phyloP scores from a whole-genome alignment of 2,113 vertebrate genomes.

The Psilopogon haemacephalus region DNA sequence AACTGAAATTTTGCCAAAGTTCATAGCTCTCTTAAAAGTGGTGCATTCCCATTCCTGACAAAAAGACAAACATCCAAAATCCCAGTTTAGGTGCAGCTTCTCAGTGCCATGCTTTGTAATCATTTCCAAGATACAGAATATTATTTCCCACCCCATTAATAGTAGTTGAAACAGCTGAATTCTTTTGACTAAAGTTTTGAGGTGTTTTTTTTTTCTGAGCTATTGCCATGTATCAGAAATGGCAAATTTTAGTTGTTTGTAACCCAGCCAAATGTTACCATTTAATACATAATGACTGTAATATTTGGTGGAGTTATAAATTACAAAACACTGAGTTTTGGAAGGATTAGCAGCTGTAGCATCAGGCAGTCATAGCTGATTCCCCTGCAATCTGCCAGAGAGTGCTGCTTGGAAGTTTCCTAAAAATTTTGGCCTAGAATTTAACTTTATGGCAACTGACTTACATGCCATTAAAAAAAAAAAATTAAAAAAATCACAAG shows the following conservation, averaged over 20 bases:
- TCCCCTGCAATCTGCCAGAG: background rate
- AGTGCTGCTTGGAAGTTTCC: background rate
- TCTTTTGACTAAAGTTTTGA: background rate
- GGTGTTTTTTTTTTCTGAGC: background rate
- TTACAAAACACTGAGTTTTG: background rate
- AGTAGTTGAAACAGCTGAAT: background rate
- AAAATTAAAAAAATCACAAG: constrained; percentile 47
- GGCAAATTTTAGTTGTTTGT: background rate
- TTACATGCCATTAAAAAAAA: background rate
- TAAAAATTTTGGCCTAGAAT: constrained; percentile 13
- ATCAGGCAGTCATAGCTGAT: background rate
- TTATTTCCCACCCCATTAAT: background rate
- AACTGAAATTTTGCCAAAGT: background rate
- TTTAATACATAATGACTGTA: background rate
- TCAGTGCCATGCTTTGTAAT: background rate
- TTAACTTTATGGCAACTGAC: background rate
- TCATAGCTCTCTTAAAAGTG: background rate
- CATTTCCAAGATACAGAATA: background rate
- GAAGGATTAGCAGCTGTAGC: background rate
- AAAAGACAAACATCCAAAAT: background rate
- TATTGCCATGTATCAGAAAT: background rate
- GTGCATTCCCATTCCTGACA: background rate
- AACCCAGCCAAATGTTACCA: background rate
- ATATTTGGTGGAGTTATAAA: background rate
- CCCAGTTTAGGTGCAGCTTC: background rate